Base-by-base conservation (phyloP, 2,888 invertebrate genomes). In the Trachelus tabidus region DNA sequence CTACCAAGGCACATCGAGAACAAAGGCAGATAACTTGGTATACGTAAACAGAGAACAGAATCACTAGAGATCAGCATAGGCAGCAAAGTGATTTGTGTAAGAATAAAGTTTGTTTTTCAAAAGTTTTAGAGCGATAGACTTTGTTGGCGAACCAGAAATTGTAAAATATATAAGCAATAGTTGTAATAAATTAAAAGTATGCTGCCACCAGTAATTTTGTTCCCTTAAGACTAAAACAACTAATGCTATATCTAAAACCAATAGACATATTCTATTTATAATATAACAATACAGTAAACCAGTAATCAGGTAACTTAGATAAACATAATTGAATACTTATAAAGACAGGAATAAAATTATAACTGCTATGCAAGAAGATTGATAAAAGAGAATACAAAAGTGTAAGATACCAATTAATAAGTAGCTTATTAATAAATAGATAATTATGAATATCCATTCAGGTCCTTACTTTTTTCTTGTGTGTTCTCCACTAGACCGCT, bases 401-500 rank as follows among this genome's bases (percentile, higher is more conserved):
- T 81, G 80, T 79, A 76, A 6, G 79, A 76, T 73, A 79, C 33
- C 73, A 75, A 56, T 73, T 73, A 73, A 34, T 76, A 71, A 79
- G 69, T 68, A 71, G 71, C 71, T 37, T 40, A 78, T 34, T 69
- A 31, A 79, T 77, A 83, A 80, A 81, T 79, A 85, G 80, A 82
- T 84, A 83, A 85, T 85, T 83, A 87, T 86, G 84, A 90, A 90
- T 91, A 91, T 90, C 91, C 91, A 87, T 91, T 90, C 84, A 86
- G 87, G 88, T 90, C 93, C 95, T 94, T 93, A 96, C 96, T 96
- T 94, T 96, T 96, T 86, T 95, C 94, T 92, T 95, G 95, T 84
- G 94, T 93, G 85, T 95, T 94, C 90, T 96, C 96, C 79, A 96
- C 95, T 83, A 96, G 93, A 82, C 96, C 96, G 92, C 96, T 96